These are phyloP conservation scores for Coreoperca whiteheadi DNA, from an alignment of 2,113 vertebrate species.

Conservation along the genomic window DNA sequence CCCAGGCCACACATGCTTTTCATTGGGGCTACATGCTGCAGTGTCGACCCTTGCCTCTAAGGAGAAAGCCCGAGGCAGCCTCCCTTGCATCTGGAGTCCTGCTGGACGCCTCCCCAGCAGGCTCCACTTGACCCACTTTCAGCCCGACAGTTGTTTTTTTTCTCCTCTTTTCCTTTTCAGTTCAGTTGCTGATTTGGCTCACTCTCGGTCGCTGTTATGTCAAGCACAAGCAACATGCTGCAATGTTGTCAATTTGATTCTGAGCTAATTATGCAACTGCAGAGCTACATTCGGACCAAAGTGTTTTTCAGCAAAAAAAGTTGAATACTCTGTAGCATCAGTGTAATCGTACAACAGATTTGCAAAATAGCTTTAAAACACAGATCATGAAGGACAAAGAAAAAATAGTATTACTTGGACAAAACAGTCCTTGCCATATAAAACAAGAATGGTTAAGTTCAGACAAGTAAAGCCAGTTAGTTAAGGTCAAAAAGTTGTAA, in stretches of 20 bases:
- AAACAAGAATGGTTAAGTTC: background rate
- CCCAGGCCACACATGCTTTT: constrained; percentile 65
- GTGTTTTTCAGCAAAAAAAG: background rate
- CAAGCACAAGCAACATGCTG: constrained; percentile 40
- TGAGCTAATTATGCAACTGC: constrained; percentile 33
- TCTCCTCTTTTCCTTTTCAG: background rate
- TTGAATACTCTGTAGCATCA: constrained; percentile 5
- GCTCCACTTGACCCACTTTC: constrained; percentile 70
- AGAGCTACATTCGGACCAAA: background rate
- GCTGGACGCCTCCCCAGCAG: constrained; percentile 44
- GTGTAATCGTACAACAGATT: background rate
- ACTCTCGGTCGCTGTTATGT: constrained; percentile 36
- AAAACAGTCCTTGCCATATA: background rate
- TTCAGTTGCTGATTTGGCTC: constrained; percentile 46
- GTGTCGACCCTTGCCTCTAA: constrained; percentile 54
- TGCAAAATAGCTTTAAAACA: background rate
- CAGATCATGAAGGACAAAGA: background rate
- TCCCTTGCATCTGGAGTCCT: constrained; percentile 51
- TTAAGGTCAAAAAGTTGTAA: background rate
- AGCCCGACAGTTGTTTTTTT: constrained; percentile 13
- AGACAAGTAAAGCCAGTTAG: background rate
- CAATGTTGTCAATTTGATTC: constrained; percentile 28
- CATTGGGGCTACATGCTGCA: constrained; percentile 55
- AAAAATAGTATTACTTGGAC: background rate
- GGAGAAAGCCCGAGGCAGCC: constrained; percentile 39